phyloP scores from a whole-genome alignment of 2,888 invertebrate species.

The Pterobdella sp. region DNA sequence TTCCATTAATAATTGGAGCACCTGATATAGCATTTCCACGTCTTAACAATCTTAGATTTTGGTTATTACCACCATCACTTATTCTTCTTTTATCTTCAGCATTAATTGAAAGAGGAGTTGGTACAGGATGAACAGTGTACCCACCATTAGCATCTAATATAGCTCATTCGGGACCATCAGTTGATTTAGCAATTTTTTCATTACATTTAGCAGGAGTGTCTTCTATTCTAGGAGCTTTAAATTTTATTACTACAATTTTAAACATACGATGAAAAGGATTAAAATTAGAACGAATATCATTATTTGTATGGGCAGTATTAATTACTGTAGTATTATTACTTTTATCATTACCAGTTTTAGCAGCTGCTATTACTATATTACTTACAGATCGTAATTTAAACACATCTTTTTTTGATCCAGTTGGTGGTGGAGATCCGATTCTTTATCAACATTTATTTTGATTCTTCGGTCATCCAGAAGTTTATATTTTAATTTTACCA shows the following conservation, averaged over 20 bases:
- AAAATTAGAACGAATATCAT: conserved; percentile 60
- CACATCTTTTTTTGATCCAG: conserved; percentile 72
- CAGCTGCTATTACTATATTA: conserved; percentile 71
- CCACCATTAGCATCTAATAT: conserved; percentile 63
- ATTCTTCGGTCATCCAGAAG: conserved; percentile 80
- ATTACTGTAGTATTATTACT: conserved; percentile 62
- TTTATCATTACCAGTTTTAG: conserved; percentile 67
- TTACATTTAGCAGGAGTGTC: conserved; percentile 66
- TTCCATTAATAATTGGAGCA: conserved; percentile 67
- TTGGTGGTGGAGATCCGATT: conserved; percentile 72
- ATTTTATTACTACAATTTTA: conserved; percentile 70
- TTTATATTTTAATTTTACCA: conserved; percentile 75
- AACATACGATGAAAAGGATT: conserved; percentile 63
- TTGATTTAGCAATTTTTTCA: conserved; percentile 70
- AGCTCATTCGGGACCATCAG: conserved; percentile 62
- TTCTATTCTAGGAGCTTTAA: conserved; percentile 65
- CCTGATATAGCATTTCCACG: conserved; percentile 76
- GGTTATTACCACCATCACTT: conserved; percentile 65
- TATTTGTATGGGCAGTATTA: conserved; percentile 68
- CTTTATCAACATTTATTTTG: conserved; percentile 76
- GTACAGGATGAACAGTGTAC: conserved; percentile 72
- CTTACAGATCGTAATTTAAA: conserved; percentile 72
- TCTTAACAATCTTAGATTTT: conserved; percentile 77
- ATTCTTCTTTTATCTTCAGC: conserved; percentile 61
- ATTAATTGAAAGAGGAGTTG: conserved; percentile 63